Conservation (phyloP, 2,888 invertebrate genomes). For the Cerastis leucographa region DNA sequence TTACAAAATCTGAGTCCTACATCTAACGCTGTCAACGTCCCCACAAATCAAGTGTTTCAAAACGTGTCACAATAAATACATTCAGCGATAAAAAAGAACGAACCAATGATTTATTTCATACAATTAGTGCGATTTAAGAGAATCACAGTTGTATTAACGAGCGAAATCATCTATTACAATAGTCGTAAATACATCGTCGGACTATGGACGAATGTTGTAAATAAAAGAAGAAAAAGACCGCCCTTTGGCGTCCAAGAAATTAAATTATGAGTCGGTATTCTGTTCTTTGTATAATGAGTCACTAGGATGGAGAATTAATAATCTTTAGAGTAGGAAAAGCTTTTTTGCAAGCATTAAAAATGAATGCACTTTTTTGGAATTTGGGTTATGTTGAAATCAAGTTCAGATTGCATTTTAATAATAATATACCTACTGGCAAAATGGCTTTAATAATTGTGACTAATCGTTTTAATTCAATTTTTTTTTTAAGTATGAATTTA, state of each 20-base stretch:
- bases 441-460: too few relatives aligned
- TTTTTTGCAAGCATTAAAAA: constrained; percentile 1
- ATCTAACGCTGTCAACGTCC: constrained; percentile 57
- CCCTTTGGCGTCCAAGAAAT: constrained; percentile 41
- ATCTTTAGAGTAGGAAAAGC: neutral
- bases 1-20: constrained; percentile 23
- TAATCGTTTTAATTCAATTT: too few relatives aligned
- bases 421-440: too few relatives aligned
- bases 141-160: constrained; percentile 81
- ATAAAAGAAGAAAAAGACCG: constrained; percentile 26
- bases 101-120: constrained; percentile 73
- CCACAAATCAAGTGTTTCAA: constrained; percentile 65
- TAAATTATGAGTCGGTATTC: constrained; percentile 44
- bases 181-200: constrained; percentile 80
- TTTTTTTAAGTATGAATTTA: too few relatives aligned
- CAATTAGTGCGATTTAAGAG: constrained; percentile 85
- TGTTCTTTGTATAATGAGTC: constrained; percentile 46
- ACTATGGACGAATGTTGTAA: constrained; percentile 48
- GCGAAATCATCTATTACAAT: constrained; percentile 77
- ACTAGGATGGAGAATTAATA: constrained; percentile 31
- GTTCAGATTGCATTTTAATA: too few relatives aligned
- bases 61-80: constrained; percentile 69
- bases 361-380: neutral
- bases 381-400: too few relatives aligned
- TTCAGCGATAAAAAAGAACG: constrained; percentile 65